These are phyloP conservation scores for Stigmatopora argus DNA, from an alignment of 2,113 vertebrate genomes.

Conservation along the genomic window DNA sequence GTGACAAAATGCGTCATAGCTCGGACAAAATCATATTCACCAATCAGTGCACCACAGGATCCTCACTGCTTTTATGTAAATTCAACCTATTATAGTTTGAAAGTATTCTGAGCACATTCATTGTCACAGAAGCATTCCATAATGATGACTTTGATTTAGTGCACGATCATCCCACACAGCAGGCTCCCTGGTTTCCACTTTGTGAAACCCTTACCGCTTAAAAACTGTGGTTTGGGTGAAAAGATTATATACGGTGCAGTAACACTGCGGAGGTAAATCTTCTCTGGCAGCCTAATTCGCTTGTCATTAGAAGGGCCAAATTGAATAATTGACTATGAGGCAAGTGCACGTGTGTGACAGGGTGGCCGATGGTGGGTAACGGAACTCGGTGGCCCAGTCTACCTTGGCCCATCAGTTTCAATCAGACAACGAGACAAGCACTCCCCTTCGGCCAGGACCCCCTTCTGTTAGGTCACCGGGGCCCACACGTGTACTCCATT, in stretches of 20 bases:
- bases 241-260: conserved; percentile 44
- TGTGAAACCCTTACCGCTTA: conserved; percentile 37
- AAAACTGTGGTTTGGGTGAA: conserved; percentile 41
- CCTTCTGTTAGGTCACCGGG: conserved; percentile 58
- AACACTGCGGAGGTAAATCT: conserved; percentile 59
- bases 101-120: not conserved
- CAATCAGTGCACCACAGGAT: too few relatives aligned
- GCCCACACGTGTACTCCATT: conserved; percentile 65
- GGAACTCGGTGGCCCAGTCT: conserved; percentile 37
- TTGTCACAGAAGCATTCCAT: conserved; percentile 2
- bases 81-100: not conserved
- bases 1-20: too few relatives aligned
- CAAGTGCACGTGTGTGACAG: conserved; percentile 30
- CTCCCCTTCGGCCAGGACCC: conserved; percentile 47
- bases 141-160: not conserved
- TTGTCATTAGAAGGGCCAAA: conserved; percentile 70
- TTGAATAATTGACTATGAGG: conserved; percentile 70
- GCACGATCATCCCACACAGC: conserved; percentile 18
- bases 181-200: conserved; percentile 28
- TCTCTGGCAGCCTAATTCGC: conserved; percentile 73
- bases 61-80: too few relatives aligned
- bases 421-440: conserved; percentile 65
- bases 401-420: conserved; percentile 70
- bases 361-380: conserved; percentile 37
- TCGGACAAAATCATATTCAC: too few relatives aligned